Evolutionary conservation across 2,113 vertebrate species (phyloP), one percentile per base, ranked within the genome.

Genomic region (Nerophis ophidion): DNA sequence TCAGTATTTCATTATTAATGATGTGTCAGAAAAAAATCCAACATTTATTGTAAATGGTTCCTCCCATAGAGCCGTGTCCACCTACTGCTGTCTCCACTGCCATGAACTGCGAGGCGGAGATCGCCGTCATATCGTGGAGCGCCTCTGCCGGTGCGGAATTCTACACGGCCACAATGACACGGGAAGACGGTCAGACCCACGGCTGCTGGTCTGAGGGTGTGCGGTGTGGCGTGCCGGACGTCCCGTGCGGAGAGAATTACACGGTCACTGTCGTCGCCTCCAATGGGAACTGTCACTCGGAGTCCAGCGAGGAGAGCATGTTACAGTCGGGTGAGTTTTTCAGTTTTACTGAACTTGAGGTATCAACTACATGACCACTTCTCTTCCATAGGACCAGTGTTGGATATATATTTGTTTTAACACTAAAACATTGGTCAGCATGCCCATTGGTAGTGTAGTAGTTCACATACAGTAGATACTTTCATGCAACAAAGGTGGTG

Each of bases 81-180:
- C 85, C 89, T 46, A 79, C 76, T 0, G 6, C 2, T 1, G 68
- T 90, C 48, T 44, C 54, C 58, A 84, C 82, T 60, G 60, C 33
- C 47, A 80, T 89, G 76, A 81, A 88, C 78, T 91, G 90, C 55
- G 6, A 83, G 36, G 72, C 84, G 17, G 88, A 85, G 80, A 88
- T 89, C 0, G 86, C 76, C 1, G 66, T 77, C 60, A 76, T 90
- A 17, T 75, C 74, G 1, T 91, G 90, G 90, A 62, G 12, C 1
- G 8, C 6, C 9, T 83, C 85, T 0, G 68, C 76, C 0, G 82
- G 80, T 8, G 83, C 80, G 0, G 62, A 85, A 47, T 81, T 77
- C 60, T 87, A 90, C 70, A 84, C 68, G 0, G 83, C 85, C 61
- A 85, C 58, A 0, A 74, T 81, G 2, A 70, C 12, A 0, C 56